Base-by-base conservation (phyloP, 1,140 invertebrate genomes). In the Tetranychus cinnabarinus region DNA sequence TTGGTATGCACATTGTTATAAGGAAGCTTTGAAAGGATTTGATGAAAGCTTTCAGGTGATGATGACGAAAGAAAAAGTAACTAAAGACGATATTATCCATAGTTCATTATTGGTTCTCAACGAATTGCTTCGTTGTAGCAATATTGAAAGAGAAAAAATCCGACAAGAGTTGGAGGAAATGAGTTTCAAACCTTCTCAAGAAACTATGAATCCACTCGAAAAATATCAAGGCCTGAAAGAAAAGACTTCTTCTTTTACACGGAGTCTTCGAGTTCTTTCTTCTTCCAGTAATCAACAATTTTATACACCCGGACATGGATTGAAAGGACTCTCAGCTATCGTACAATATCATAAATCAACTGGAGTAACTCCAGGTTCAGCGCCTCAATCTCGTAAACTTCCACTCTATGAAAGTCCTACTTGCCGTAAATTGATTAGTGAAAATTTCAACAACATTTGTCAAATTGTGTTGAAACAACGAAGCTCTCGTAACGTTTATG, bases 31-130 rank as follows among this genome's bases (percentile, higher is more conserved):
- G 58, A 75, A 77, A 42, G 82, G 84, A n/a, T 84, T 92, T 70
- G 80, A 83, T 63, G 85, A 88, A 31, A n/a, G 1, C 15, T 36
- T n/a, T 34, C n/a, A 36, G 10, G 31, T 37, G 46, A 47, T 63
- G 23, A 50, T 47, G 37, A 13, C 62, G 13, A 66, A 61, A 60
- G 67, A 68, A 59, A 83, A 82, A 68, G 84, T 85, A 31, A 80
- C 85, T 60, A 83, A 81, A 65, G 93, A 97, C 68, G 93, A 97
- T 70, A 78, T 83, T 70, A 81, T 90, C 35, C 93, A 97, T 72
- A 90, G 91, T 13, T 88, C 88, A 1, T 74, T 98, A 1, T 76
- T 98, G 13, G 86, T 97, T 13, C 73, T 97, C 2, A 96, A 97
- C 75, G 95, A 98, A 72, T 74, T 99, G 0, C 74, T 98, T 2